phyloP scores from a whole-genome alignment of 2,797 vertebrate species.

The Pempheris klunzingeri region DNA sequence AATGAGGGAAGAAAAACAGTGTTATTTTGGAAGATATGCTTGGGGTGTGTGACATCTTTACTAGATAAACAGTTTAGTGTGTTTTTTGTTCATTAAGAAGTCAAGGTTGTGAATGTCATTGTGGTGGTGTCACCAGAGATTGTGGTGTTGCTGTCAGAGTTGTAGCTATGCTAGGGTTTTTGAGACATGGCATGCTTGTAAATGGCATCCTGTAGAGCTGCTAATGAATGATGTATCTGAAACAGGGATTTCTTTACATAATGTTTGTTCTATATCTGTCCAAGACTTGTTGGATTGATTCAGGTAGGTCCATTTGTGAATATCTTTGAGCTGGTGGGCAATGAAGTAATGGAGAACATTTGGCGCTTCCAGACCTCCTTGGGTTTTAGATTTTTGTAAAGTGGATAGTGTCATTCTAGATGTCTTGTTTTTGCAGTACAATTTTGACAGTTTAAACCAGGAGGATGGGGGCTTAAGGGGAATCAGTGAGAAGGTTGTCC shows the following conservation, averaged over 20 bases:
- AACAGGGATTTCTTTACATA: background rate
- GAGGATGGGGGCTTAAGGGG: background rate
- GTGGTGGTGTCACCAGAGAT: too few relatives aligned
- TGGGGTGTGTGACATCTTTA: too few relatives aligned
- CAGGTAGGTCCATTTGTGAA: background rate
- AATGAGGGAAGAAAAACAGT: too few relatives aligned
- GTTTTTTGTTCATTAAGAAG: too few relatives aligned
- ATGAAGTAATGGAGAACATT: background rate
- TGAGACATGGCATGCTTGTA: too few relatives aligned
- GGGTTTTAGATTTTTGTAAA: background rate
- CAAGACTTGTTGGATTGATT: background rate
- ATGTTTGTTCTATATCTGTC: background rate
- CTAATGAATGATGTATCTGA: background rate
- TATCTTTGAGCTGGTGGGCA: background rate
- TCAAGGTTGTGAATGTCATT: too few relatives aligned
- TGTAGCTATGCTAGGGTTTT: background rate
- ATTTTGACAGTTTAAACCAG: background rate
- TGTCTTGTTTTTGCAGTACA: background rate
- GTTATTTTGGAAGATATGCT: too few relatives aligned
- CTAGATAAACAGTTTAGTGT: too few relatives aligned
- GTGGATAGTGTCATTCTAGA: background rate
- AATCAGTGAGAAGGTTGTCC: background rate
- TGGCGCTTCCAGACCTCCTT: background rate
- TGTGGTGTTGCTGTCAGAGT: too few relatives aligned
- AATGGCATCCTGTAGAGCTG: background rate